Base-by-base conservation (phyloP, 2,113 vertebrate genomes). In the Damaliscus lunatus region DNA sequence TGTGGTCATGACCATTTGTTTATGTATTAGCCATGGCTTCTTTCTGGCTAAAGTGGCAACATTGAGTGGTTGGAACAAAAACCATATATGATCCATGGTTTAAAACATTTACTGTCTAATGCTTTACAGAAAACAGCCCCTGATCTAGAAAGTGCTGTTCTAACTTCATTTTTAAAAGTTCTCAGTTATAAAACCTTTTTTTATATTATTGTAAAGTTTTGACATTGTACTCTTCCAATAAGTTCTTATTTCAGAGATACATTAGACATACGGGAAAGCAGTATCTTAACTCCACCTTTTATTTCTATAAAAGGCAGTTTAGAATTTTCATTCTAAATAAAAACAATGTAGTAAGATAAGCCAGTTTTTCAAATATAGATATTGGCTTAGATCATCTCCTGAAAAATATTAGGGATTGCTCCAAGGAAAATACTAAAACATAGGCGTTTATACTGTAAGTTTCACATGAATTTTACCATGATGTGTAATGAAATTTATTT, bases 311-410 rank as follows among this genome's bases (percentile, higher is more conserved):
- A 93, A 88, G 71, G 36, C 96, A 36, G 17, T 71, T 12, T 16
- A 86, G n/a, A 57, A 17, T 90, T 90, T 95, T 31, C 5, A 25
- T 59, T 93, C 86, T 97, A 88, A 93, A 55, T 96, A 74, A 64
- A 95, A 96, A 46, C n/a, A 59, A 3, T 87, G 5, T 43, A 83
- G 57, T 40, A 23, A 88, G 19, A 23, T 55, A 85, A n/a, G 77
- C 33, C 21, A 86, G 2, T 33, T 71, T 95, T 93, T 87, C 60
- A 91, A 91, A 88, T 77, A 89, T 5, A 91, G 5, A 15, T 88
- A 60, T 3, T 83, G 27, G 62, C 67, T 59, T 89, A 82, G 46
- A 71, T 46, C 16, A 62, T 33, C 33, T 90, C 29, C 31, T 88
- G 11, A 31, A 9, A 92, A 96, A 36, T 88, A 40, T 3, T 91